Evolutionary conservation across 2,113 vertebrate genomes (phyloP).

Genomic region (Notothenia rossii): DNA sequence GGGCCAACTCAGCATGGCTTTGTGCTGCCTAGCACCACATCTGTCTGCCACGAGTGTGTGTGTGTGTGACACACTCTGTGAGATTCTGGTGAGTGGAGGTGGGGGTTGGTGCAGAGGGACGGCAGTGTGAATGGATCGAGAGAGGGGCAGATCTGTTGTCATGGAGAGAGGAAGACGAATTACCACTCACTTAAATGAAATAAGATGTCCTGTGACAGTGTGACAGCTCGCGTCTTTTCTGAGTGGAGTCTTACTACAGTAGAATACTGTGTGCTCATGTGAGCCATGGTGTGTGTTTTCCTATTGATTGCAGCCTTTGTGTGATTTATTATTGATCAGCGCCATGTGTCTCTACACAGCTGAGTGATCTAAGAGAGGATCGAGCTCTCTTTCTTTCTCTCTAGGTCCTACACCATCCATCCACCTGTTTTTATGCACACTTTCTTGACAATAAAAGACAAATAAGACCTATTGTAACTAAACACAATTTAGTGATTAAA

Average conservation of each 20-base stretch:
- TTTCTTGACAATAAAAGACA: no score
- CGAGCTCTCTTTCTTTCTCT: not conserved
- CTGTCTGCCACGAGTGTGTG: conserved; percentile 48
- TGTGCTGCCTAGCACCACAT: conserved; percentile 72
- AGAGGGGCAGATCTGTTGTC: not conserved
- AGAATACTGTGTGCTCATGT: not conserved
- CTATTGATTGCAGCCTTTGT: conserved; percentile 68
- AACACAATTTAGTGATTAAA: no score
- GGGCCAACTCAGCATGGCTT: conserved; percentile 70
- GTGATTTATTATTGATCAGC: conserved; percentile 72
- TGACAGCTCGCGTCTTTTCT: conserved; percentile 26
- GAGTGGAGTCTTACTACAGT: conserved; percentile 10
- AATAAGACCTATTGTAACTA: no score
- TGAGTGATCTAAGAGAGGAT: conserved; percentile 32
- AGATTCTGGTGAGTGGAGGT: not conserved
- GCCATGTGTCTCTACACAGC: conserved; percentile 56
- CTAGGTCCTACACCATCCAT: no score
- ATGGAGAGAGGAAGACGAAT: not conserved
- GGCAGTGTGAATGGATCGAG: not conserved
- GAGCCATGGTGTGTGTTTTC: conserved; percentile 11
- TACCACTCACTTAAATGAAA: not conserved
- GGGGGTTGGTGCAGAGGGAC: conserved; percentile 36
- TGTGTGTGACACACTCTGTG: not conserved
- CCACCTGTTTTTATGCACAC: no score
- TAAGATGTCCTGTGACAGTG: not conserved